A percentile compares a stretch with the other conserved stretches of the same genome.
These are phyloP conservation scores for Drosophila anomelani DNA, from an alignment of 2,888 invertebrate species.

Conservation along the genomic window DNA sequence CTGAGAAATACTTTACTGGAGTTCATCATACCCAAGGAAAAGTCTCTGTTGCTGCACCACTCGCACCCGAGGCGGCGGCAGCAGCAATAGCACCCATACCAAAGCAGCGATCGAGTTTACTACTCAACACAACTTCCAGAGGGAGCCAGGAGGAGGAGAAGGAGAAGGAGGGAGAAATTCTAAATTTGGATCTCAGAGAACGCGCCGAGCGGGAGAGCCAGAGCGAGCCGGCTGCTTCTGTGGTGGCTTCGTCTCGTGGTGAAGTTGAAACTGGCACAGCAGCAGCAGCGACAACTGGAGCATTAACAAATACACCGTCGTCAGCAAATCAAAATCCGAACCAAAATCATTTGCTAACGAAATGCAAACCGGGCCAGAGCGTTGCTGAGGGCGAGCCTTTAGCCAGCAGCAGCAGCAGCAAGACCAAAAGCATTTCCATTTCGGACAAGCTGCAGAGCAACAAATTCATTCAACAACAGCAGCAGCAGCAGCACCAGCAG, in stretches of 20 bases:
- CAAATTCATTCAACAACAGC: constrained; percentile 74
- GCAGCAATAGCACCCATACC: constrained; percentile 69
- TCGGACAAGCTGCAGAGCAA: constrained; percentile 82
- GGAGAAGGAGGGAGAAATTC: constrained; percentile 62
- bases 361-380: constrained; percentile 82
- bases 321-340: constrained; percentile 62
- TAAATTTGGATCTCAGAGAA: constrained; percentile 67
- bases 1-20: constrained; percentile 81
- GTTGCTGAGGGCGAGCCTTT: constrained; percentile 59
- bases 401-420: constrained; percentile 40
- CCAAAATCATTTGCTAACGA: constrained; percentile 82
- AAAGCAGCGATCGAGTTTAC: constrained; percentile 80
- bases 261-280: constrained; percentile 72
- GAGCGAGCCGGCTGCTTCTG: constrained; percentile 36
- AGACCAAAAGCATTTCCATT: constrained; percentile 77
- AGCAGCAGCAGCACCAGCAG: constrained; percentile 49
- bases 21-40: constrained; percentile 78
- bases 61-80: constrained; percentile 68
- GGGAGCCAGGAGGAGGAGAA: constrained; percentile 44
- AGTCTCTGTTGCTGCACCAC: constrained; percentile 42
- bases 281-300: constrained; percentile 25
- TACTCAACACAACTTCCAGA: constrained; percentile 58
- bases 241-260: constrained; percentile 58
- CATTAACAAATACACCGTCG: constrained; percentile 43
- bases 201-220: constrained; percentile 37